Percentiles rank a stretch among this genome's conserved stretches.
Evolutionary conservation across 2,888 invertebrate species (phyloP).

Genomic region (Enchytraeus crypticus): DNA sequence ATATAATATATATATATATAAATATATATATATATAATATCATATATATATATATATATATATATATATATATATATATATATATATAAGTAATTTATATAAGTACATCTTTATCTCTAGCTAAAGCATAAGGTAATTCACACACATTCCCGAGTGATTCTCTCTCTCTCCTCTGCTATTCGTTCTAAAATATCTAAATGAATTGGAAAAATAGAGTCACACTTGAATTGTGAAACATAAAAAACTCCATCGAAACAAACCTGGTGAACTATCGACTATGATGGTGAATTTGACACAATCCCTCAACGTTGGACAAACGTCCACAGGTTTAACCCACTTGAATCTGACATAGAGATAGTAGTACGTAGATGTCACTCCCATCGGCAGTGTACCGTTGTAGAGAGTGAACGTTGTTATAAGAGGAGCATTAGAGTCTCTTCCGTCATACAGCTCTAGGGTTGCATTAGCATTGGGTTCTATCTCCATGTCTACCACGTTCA

Average conservation of each 20-base stretch:
- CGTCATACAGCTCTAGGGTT: slow-evolving; percentile 36
- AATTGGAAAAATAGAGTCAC: no score
- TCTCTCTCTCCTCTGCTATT: neutral
- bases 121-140: neutral
- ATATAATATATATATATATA: neutral
- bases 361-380: slow-evolving; percentile 68
- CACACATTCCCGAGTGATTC: neutral
- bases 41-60: neutral
- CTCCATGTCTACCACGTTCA: slow-evolving; percentile 73
- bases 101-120: neutral
- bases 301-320: slow-evolving; percentile 60
- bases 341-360: slow-evolving; percentile 74
- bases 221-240: no score
- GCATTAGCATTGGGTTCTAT: slow-evolving; percentile 60
- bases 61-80: neutral
- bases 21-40: no score
- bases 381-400: slow-evolving; percentile 75
- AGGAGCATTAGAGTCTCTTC: slow-evolving; percentile 1
- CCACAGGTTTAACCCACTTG: slow-evolving; percentile 39
- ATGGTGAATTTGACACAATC: slow-evolving; percentile 66
- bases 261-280: slow-evolving; percentile 65
- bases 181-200: neutral
- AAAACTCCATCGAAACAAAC: no score
- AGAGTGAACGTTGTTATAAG: slow-evolving; percentile 50
- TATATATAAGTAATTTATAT: neutral